Base-by-base conservation (phyloP, 2,113 vertebrate species). In the Loxodonta africana region DNA sequence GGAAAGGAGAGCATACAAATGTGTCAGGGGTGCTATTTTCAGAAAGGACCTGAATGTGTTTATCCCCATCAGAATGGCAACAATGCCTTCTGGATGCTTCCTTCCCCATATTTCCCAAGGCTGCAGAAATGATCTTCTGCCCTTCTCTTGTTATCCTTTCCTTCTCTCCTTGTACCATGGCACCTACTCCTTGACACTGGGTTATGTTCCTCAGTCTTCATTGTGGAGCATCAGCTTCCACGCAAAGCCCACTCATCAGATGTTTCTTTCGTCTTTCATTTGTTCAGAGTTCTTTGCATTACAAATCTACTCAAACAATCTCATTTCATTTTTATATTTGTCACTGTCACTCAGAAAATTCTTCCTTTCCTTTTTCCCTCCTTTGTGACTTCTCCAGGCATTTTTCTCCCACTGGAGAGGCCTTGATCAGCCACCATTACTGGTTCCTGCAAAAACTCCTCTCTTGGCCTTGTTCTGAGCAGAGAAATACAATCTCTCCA, bases 121-220 rank as follows among this genome's bases (percentile, higher is more conserved):
- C 37, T 51, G 69, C 25, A 21, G 74, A 74, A n/a, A 23, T 44
- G 67, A 62, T 28, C 65, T 80, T 17, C 44, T 84, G 85, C 20
- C 30, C 41, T 63, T 48, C 46, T 37, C 30, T 69, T 6, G 2
- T 25, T 26, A 1, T 6, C 33, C 18, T 15, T 44, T 30, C 92
- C 33, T 17, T 57, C 51, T n/a, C 10, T 90, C 63, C 95, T n/a
- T 83, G n/a, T 4, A 21, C 3, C 15, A 0, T 3, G 28, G 69
- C 15, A 8, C 15, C 44, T 26, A 1, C 0, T 6, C 28, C 48
- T 60, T 48, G 8, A 1, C 6, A 0, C 10, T 2, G 77, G 15
- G 8, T 6, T 5, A 30, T 0, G 21, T 33, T 62, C 28, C 14
- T 23, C 7, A 0, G 63, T 37, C n/a, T 69, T 78, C 41, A 17